These are phyloP conservation scores for Euzophera pinguis DNA, from an alignment of 2,888 invertebrate species.

Conservation along the genomic window DNA sequence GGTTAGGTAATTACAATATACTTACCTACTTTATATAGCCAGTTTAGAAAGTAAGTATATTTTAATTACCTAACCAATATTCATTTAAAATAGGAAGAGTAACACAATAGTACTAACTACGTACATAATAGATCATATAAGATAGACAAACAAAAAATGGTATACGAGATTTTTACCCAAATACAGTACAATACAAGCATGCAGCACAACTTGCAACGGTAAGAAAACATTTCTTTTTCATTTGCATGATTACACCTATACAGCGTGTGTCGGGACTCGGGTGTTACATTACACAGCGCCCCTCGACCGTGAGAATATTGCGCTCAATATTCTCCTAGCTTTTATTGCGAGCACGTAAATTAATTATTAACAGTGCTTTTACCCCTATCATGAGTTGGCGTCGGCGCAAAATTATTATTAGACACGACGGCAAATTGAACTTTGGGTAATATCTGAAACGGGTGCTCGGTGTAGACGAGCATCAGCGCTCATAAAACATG, in stretches of 20 bases:
- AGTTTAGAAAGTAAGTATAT: too few relatives aligned
- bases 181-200: too few relatives aligned
- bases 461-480: constrained; percentile 26
- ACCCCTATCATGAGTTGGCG: constrained; percentile 36
- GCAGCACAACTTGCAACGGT: background rate
- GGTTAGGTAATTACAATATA: too few relatives aligned
- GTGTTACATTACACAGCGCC: constrained; percentile 17
- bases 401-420: constrained; percentile 35
- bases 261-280: constrained; percentile 18
- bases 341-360: constrained; percentile 40
- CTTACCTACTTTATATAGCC: too few relatives aligned
- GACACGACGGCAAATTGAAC: constrained; percentile 34
- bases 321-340: constrained; percentile 22
- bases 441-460: constrained; percentile 36
- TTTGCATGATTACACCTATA: constrained; percentile 23
- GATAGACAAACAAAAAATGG: background rate
- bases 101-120: too few relatives aligned
- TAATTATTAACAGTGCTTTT: constrained; percentile 50
- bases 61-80: too few relatives aligned
- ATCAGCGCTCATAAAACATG: constrained; percentile 46
- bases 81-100: too few relatives aligned
- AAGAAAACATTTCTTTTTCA: constrained; percentile 18
- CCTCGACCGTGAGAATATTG: constrained; percentile 14
- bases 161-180: too few relatives aligned
- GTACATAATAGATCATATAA: background rate